Base-by-base conservation (phyloP, 1,140 invertebrate species). In the Carcinoscorpius rotundicauda region DNA sequence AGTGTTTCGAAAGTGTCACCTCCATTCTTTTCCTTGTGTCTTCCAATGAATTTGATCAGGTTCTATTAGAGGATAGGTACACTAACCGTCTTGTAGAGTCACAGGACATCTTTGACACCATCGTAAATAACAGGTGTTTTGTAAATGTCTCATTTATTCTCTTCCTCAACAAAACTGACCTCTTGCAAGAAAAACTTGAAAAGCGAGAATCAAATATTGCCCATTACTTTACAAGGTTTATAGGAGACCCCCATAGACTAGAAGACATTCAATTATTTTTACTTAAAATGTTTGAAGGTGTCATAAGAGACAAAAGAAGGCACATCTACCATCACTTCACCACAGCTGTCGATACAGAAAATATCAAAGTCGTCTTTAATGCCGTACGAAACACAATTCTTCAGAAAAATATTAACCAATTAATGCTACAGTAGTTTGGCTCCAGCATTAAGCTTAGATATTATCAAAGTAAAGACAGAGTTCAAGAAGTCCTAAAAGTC, bases 281-380 rank as follows among this genome's bases (percentile, higher is more conserved):
- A 69, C 78, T 97, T 51, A 84, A 90, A 71, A 87, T 95, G 83
- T 97, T 97, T 78, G 86, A 91, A 70, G 85, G 84, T 55, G 73
- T 77, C 8, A 75, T 82, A n/a, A 72, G 77, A 11, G 77, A 73
- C 58, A 67, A 71, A 55, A 83, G 83, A 51, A 84, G 83, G 71
- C 85, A 88, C 6, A 82, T 98, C n/a, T 98, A 96, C 80, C 91
- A 97, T 78, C 95, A 98, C 78, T 98, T 96, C 76, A 98, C 96
- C 5, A 97, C 93, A 61, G 96, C 95, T 68, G 91, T 98, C 64
- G 93, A 98, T 78, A 98, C 95, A 6, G 90, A 96, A 76, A 98
- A 98, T 78, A 98, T 98, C 72, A 90, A 94, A 78, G 86, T 94
- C 67, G 95, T 99, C 11, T 99, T 99, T 78, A 92, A 93, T 76